A percentile compares a stretch with the other conserved stretches of the same genome.
Conservation (phyloP, 1,140 invertebrate genomes). For the Drosophila sproati region DNA sequence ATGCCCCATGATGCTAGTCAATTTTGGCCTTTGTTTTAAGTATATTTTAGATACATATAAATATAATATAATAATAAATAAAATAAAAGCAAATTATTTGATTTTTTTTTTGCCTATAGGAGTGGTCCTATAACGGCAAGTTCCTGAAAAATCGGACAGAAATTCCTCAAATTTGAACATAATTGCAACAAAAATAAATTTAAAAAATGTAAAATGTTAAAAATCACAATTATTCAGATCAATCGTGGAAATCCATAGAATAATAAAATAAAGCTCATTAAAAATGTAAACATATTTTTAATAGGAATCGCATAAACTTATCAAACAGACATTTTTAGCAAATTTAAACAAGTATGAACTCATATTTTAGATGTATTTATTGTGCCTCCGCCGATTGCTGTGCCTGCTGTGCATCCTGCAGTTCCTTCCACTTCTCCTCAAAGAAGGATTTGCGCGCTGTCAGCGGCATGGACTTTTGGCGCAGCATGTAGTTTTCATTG, state of each 20-base stretch:
- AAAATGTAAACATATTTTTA: background rate
- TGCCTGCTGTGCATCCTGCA: slow-evolving; percentile 43
- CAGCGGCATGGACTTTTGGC: slow-evolving; percentile 88
- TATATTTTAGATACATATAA: slow-evolving; percentile 5
- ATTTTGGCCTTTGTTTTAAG: slow-evolving; percentile 5
- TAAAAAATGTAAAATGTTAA: no score
- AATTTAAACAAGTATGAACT: slow-evolving; percentile 16
- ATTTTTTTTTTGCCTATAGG: no score
- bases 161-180: no score
- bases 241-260: no score
- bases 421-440: slow-evolving; percentile 60
- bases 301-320: background rate
- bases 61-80: background rate
- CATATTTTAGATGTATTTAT: slow-evolving; percentile 27
- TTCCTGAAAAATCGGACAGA: no score
- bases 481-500: slow-evolving; percentile 88
- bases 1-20: slow-evolving; percentile 60
- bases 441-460: slow-evolving; percentile 87
- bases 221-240: no score
- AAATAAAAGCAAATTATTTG: no score
- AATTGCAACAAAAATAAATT: no score
- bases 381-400: slow-evolving; percentile 24
- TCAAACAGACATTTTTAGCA: slow-evolving; percentile 8
- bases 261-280: background rate
- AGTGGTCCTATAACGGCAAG: no score